Conservation (phyloP, 2,113 vertebrate species). For the Hiodon alosoides region DNA sequence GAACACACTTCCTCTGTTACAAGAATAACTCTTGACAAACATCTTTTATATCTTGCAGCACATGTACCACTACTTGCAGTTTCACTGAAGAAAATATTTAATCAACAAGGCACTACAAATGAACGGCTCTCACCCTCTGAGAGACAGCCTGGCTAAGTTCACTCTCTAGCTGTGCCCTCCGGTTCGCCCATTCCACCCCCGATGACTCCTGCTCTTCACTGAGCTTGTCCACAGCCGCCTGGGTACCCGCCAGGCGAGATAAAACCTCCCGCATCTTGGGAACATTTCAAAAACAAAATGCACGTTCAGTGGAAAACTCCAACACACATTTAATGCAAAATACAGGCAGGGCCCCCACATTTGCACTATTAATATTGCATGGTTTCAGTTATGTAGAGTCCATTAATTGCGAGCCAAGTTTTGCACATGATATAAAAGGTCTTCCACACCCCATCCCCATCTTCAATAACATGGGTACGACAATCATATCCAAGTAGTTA, state of each 20-base stretch:
- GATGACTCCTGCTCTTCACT: slow-evolving; percentile 61
- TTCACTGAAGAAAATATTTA: not conserved
- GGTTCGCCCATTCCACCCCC: slow-evolving; percentile 54
- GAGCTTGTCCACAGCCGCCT: slow-evolving; percentile 67
- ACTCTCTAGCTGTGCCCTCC: slow-evolving; percentile 55
- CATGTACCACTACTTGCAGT: too few relatives aligned
- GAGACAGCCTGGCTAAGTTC: slow-evolving; percentile 63
- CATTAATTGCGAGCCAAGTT: too few relatives aligned
- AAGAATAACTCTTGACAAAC: too few relatives aligned
- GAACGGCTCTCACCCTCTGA: slow-evolving; percentile 69
- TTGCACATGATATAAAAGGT: not conserved
- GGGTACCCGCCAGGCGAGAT: slow-evolving; percentile 64
- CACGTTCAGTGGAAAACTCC: not conserved
- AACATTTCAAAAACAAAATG: not conserved
- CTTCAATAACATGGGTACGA: too few relatives aligned
- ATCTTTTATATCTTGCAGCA: too few relatives aligned
- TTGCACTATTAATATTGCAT: too few relatives aligned
- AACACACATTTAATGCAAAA: too few relatives aligned
- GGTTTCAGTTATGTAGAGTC: too few relatives aligned
- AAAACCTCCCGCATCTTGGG: slow-evolving; percentile 68
- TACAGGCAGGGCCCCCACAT: too few relatives aligned
- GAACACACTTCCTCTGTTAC: too few relatives aligned
- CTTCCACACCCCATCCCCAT: too few relatives aligned
- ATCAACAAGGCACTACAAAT: not conserved
- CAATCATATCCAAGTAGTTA: too few relatives aligned